A percentile compares a stretch with the other conserved stretches of the same genome.
These are phyloP conservation scores for Dicentrarchus labrax DNA, from an alignment of 2,113 vertebrate genomes.

Conservation along the genomic window DNA sequence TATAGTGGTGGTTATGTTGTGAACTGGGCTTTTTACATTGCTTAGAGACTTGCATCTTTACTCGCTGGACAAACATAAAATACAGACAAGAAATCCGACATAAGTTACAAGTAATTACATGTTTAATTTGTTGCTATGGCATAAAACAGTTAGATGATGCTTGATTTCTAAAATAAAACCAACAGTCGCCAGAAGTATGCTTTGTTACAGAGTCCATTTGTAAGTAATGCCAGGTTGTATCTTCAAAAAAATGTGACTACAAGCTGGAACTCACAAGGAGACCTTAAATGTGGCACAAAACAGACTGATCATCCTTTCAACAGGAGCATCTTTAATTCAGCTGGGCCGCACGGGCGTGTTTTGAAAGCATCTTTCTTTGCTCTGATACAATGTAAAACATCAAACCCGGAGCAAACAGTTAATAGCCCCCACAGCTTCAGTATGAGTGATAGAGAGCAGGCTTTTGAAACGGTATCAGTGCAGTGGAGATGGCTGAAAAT, in stretches of 20 bases:
- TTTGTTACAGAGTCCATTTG: neutral
- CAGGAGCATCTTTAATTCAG: slow-evolving; percentile 29
- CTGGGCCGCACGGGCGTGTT: slow-evolving; percentile 46
- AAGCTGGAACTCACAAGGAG: slow-evolving; percentile 9
- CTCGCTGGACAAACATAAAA: neutral
- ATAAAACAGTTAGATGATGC: neutral
- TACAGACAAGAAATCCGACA: neutral
- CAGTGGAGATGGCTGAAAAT: slow-evolving; percentile 67
- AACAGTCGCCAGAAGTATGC: neutral
- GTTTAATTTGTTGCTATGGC: neutral
- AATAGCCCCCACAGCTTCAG: slow-evolving; percentile 40
- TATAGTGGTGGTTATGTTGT: neutral
- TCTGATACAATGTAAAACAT: slow-evolving; percentile 52
- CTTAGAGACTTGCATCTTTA: neutral
- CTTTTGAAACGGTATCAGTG: slow-evolving; percentile 64
- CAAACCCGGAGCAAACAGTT: slow-evolving; percentile 53
- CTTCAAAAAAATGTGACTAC: slow-evolving; percentile 12
- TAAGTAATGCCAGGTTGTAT: neutral
- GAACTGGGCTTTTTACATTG: neutral
- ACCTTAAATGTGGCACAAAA: slow-evolving; percentile 19
- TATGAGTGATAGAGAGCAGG: slow-evolving; percentile 53
- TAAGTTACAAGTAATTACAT: neutral
- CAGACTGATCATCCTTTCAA: slow-evolving; percentile 43
- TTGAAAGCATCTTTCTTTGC: slow-evolving; percentile 52
- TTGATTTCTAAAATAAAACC: slow-evolving; percentile 7